Conservation (phyloP, 2,797 vertebrate species). For the Myioborus melanocephalus region DNA sequence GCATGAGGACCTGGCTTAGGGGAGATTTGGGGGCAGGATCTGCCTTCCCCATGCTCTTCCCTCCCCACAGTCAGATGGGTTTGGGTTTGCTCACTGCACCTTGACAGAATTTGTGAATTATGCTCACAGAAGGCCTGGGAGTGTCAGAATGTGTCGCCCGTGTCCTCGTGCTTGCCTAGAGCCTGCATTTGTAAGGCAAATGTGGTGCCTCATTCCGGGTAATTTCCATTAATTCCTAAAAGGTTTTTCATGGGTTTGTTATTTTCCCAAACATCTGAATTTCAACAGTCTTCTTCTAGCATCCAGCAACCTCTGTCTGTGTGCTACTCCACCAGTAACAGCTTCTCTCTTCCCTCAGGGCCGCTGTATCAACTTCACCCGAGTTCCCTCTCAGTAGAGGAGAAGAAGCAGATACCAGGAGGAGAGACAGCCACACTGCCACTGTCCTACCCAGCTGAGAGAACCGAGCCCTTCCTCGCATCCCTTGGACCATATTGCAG, state of each 20-base stretch:
- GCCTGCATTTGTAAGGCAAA: not conserved
- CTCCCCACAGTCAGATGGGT: not conserved
- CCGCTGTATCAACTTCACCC: conserved; percentile 92
- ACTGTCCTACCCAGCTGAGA: conserved; percentile 40
- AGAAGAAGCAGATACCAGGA: conserved; percentile 13
- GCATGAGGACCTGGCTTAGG: not conserved
- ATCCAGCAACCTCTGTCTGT: not conserved
- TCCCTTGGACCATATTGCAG: conserved; percentile 23
- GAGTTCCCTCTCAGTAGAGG: conserved; percentile 81
- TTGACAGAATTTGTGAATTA: not conserved
- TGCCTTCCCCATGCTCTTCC: not conserved
- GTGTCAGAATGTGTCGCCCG: not conserved
- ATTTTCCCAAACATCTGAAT: conserved; percentile 6
- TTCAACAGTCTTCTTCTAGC: not conserved
- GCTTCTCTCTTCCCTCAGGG: conserved; percentile 78
- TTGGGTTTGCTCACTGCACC: not conserved
- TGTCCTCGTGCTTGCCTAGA: not conserved
- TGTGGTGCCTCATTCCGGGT: not conserved
- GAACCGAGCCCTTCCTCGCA: conserved; percentile 28
- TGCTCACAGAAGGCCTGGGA: not conserved
- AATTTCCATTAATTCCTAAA: conserved; percentile 18
- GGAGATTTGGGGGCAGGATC: not conserved
- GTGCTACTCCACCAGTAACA: conserved; percentile 16
- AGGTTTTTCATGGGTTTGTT: not conserved
- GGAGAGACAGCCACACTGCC: not conserved